Conservation (phyloP, 2,797 vertebrate species). For the Falco berigora region DNA sequence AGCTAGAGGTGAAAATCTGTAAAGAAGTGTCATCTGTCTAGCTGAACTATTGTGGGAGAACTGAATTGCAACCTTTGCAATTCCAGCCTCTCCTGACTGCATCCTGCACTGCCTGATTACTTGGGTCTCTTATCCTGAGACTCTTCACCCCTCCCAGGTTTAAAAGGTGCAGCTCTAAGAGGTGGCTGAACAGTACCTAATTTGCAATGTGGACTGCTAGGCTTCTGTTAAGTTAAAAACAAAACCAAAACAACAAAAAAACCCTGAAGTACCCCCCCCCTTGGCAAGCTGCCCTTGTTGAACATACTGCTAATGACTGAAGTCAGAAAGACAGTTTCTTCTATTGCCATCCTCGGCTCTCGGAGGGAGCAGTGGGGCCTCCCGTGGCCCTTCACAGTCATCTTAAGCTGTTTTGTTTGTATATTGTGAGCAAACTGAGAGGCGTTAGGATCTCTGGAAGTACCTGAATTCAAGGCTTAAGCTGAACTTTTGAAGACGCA, state of each 20-base stretch:
- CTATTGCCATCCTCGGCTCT: neutral
- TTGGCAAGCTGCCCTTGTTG: neutral
- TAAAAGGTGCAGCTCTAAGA: neutral
- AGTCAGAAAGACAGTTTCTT: neutral
- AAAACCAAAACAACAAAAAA: neutral
- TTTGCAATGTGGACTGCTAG: neutral
- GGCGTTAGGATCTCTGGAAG: neutral
- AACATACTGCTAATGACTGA: neutral
- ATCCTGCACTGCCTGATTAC: neutral
- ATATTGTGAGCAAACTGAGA: neutral
- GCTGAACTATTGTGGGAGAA: neutral
- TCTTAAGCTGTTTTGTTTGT: neutral
- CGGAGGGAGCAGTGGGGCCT: neutral
- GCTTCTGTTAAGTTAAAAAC: neutral
- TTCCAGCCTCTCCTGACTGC: neutral
- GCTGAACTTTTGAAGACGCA: neutral
- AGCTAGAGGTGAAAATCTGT: neutral
- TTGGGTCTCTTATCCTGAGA: neutral
- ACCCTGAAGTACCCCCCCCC: neutral
- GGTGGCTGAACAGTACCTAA: slow-evolving; percentile 11
- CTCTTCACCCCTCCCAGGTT: neutral
- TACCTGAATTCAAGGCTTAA: slow-evolving; percentile 23
- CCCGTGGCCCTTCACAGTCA: neutral
- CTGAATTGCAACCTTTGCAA: neutral
- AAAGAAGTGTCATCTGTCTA: neutral